Base-by-base conservation (phyloP, 2,797 vertebrate genomes). In the Taeniopygia guttata region DNA sequence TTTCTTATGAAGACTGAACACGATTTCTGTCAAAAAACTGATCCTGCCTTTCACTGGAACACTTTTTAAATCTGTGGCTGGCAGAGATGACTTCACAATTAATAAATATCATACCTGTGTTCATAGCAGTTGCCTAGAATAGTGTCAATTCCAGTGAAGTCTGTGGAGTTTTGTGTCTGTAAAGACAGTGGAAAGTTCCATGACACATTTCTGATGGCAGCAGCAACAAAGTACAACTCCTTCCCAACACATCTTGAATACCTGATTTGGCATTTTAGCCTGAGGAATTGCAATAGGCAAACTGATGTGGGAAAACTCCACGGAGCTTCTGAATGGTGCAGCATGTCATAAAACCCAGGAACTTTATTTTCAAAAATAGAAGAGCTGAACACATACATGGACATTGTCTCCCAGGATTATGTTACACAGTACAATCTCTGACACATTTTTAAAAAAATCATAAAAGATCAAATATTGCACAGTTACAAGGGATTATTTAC, bases 21-120 rank as follows among this genome's bases (percentile, higher is more conserved):
- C 0, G 5, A 93, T 81, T 86, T 90, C 84, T 94, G 63, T 77
- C 66, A 92, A 91, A 86, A 93, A 89, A 29, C 30, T 78, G 72
- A 78, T 64, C 60, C 81, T 81, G 18, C 51, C 59, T 85, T 93
- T 69, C 60, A 43, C 25, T 79, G 56, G 29, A 29, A 86, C 40
- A 27, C 22, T 84, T 78, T 62, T 63, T 22, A 91, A 87, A 76
- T 34, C 55, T 49, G 60, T 70, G 59, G 3, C 54, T 13, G 4
- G 25, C 36, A 75, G 66, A 84, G 23, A n/a, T 58, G 19, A 48
- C 58, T 91, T 92, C 63, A 67, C 16, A 32, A 76, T 93, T 83
- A 74, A 76, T 88, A 75, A 89, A 49, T 79, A 49, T 75, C 49
- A 60, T 36, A 54, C 22, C 48, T 78, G 8, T 29, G 69, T 46